Base-by-base conservation (phyloP, 2,797 vertebrate species). In the Oreochromis mossambicus region DNA sequence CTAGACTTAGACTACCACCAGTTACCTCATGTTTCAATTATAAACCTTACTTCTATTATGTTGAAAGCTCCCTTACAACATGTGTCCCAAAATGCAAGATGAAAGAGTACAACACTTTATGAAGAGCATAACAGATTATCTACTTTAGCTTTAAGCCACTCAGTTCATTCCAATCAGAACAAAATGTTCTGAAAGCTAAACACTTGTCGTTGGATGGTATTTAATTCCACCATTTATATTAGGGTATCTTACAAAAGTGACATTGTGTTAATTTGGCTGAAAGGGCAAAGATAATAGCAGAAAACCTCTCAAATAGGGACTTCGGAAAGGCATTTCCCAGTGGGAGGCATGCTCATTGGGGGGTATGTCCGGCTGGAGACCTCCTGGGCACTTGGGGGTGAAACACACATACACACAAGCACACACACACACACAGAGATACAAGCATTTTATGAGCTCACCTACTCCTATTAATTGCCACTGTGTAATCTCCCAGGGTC, bases 381-480 rank as follows among this genome's bases (percentile, higher is more conserved):
- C 86, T 87, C 89, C 85, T 88, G 87, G 86, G 86, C 89, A 83
- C 63, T 70, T 58, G 34, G 32, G 85, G 76, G 88, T 84, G 85
- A 75, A 29, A 38, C 78, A 85, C 77, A 84, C 17, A 73, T 13
- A 90, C 24, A 81, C 68, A 82, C 15, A 70, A 54, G 21, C 19
- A 89, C 38, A 80, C 51, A 87, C 52, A 87, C 52, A 54, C 50
- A 56, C 75, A 87, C 48, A 82, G 3, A 78, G 50, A 93, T 26
- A 85, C 81, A 85, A 68, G 32, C 68, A 87, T 87, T 89, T 91
- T 56, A 51, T 96, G 95, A 95, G 96, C 92, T 92, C 86, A 91
- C 82, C 90, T 95, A 94, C 95, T 95, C 90, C 84, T 95, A 95
- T 95, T 95, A 96, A 96, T 96, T 92, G 92, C 89, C 82, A 85